A percentile compares a stretch with the other conserved stretches of the same genome.
Evolutionary conservation across 2,113 vertebrate genomes (phyloP).

Genomic region (Oenanthe oenanthe): DNA sequence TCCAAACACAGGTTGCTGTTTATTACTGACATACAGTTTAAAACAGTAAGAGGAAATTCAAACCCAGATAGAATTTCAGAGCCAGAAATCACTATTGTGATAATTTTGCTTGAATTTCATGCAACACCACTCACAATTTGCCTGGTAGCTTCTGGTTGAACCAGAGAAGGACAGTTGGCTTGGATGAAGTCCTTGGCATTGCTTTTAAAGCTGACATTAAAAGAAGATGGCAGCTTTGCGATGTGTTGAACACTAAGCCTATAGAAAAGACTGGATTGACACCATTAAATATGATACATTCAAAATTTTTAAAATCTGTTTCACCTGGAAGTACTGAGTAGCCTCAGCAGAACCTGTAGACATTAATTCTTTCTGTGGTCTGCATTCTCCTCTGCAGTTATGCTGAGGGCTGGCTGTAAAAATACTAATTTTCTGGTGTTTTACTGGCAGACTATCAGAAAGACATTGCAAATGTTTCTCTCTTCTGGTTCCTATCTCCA

Average conservation of each 20-base stretch:
- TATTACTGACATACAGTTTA: not conserved
- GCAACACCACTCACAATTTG: not conserved
- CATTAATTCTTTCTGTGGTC: not conserved
- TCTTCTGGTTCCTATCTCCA: not conserved
- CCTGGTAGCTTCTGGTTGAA: not conserved
- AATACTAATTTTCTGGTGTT: not conserved
- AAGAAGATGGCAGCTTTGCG: not conserved
- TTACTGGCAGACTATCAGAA: not conserved
- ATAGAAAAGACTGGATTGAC: not conserved
- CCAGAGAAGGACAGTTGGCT: not conserved
- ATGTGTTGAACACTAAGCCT: not conserved
- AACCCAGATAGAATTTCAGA: not conserved
- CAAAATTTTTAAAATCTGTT: not conserved
- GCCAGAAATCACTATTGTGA: not conserved
- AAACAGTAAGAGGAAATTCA: not conserved
- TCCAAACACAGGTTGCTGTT: not conserved
- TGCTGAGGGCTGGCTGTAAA: not conserved
- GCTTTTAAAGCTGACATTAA: not conserved
- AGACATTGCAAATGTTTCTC: not conserved
- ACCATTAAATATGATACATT: not conserved
- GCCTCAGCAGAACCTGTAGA: not conserved
- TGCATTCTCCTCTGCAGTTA: not conserved
- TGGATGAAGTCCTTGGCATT: not conserved
- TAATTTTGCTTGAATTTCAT: not conserved
- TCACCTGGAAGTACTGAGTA: not conserved